These are phyloP conservation scores for Campopleginae sp. DNA, from an alignment of 2,888 invertebrate species.

Conservation along the genomic window DNA sequence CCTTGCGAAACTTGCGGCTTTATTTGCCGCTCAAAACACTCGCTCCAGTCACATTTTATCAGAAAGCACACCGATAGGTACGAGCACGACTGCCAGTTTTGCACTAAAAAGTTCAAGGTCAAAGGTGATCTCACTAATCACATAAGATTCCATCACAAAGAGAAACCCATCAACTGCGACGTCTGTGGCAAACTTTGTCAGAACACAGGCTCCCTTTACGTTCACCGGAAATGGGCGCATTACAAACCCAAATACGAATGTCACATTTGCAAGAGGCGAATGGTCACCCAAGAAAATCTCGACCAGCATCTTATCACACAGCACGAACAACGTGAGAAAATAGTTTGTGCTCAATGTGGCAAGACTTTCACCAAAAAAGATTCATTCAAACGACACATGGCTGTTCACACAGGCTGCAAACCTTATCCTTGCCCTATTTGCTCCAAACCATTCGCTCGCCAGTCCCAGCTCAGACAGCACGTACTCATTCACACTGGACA, in stretches of 20 bases:
- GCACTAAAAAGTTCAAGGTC: conserved; percentile 81
- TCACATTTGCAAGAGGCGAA: conserved; percentile 81
- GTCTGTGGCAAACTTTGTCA: conserved; percentile 82
- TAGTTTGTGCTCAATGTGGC: conserved; percentile 82
- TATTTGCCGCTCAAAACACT: conserved; percentile 82
- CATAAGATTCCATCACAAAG: conserved; percentile 82
- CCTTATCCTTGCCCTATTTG: conserved; percentile 82
- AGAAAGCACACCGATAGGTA: conserved; percentile 82
- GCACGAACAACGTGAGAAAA: conserved; percentile 82
- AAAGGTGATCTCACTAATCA: conserved; percentile 83
- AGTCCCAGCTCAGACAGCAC: conserved; percentile 82
- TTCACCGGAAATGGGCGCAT: conserved; percentile 83
- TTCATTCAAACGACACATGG: conserved; percentile 82
- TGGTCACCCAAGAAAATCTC: conserved; percentile 83
- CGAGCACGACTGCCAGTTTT: conserved; percentile 81
- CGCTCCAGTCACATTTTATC: conserved; percentile 82
- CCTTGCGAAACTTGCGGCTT: conserved; percentile 81
- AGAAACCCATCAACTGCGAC: conserved; percentile 82
- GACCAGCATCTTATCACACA: conserved; percentile 82
- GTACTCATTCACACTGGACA: conserved; percentile 82
- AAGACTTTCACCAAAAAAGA: conserved; percentile 83
- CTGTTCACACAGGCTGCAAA: conserved; percentile 82
- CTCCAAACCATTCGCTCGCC: conserved; percentile 80
- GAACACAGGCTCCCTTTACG: conserved; percentile 82
- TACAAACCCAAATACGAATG: conserved; percentile 83